A percentile compares a stretch with the other conserved stretches of the same genome.
Evolutionary conservation across 1,140 invertebrate species (phyloP).

Genomic region (Drosophila nigromelanica): DNA sequence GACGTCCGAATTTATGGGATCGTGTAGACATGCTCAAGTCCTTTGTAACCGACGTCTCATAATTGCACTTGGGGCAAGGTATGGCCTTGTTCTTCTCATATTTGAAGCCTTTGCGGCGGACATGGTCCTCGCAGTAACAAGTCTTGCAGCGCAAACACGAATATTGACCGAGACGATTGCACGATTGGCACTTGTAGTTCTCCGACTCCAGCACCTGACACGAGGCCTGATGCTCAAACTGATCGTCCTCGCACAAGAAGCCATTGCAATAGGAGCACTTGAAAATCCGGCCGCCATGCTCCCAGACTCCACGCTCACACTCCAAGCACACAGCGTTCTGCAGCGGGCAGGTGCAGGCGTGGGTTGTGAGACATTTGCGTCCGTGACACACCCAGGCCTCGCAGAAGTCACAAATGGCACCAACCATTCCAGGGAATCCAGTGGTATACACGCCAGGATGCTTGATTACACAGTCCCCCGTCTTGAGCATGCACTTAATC

Average conservation of each 20-base stretch:
- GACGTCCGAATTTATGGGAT: constrained; percentile 92
- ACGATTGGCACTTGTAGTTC: constrained; percentile 97
- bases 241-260: constrained; percentile 98
- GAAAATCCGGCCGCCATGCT: constrained; percentile 96
- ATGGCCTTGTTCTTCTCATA: constrained; percentile 94
- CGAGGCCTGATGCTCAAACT: constrained; percentile 99
- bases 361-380: constrained; percentile 93
- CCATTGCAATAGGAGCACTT: constrained; percentile 95
- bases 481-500: constrained; percentile 97
- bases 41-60: constrained; percentile 95
- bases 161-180: constrained; percentile 96
- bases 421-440: constrained; percentile 94
- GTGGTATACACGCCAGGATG: constrained; percentile 95
- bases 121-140: constrained; percentile 98
- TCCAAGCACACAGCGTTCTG: constrained; percentile 93
- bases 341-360: constrained; percentile 96
- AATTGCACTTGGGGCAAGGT: constrained; percentile 97
- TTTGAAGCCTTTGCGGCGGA: constrained; percentile 95
- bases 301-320: constrained; percentile 96
- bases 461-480: constrained; percentile 96
- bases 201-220: constrained; percentile 95
- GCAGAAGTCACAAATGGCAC: constrained; percentile 98
- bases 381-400: constrained; percentile 99
- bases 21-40: constrained; percentile 97
- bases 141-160: constrained; percentile 97